Evolutionary conservation across 1,140 invertebrate species (phyloP), one percentile per base, ranked within the genome.

Genomic region (Sycophaga agraensis): DNA sequence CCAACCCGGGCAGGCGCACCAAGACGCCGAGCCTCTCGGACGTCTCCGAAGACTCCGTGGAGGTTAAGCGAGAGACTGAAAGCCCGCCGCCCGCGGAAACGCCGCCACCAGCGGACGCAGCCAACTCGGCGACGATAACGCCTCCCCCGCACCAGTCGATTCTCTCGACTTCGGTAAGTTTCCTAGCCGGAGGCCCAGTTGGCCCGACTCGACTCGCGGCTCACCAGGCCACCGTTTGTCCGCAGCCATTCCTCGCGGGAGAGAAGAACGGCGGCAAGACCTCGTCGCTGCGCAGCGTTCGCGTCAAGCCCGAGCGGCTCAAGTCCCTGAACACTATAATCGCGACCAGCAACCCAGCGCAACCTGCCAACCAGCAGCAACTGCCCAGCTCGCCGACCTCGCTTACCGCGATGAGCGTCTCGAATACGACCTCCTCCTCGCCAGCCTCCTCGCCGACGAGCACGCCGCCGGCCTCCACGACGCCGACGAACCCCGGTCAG

Each of bases 251-350:
- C 56, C 69, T 73, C n/a, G 68, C 70, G 4, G 76, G 75, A 8
- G 81, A 80, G 9, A 85, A 84, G 74, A 78, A 76, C 24, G 73
- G 73, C 40, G 78, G 74, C 3, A 85, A 84, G 64, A 80, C 78
- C 0, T 84, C 84, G 9, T 84, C 84, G 5, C 62, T 86, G 22
- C 78, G 85, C 34, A 86, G 84, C 61, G 81, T 86, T n/a, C 76
- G 85, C 51, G 84, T 86, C 3, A 86, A 87, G 72, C 80, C 82
- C 17, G 80, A 88, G 71, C 77, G 86, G 1, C 55, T 81, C 8
- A 81, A 81, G 55, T 81, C 78, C 2, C 57, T 80, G 4, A 80
- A 78, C 49, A 77, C 79, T 26, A 79, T 79, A 63, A 79, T 79
- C 46, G 74, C 78, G 55, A 19, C 55, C 55, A 58, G 69, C 68